phyloP scores from a whole-genome alignment of 2,888 invertebrate species.

The Pyralis farinalis region DNA sequence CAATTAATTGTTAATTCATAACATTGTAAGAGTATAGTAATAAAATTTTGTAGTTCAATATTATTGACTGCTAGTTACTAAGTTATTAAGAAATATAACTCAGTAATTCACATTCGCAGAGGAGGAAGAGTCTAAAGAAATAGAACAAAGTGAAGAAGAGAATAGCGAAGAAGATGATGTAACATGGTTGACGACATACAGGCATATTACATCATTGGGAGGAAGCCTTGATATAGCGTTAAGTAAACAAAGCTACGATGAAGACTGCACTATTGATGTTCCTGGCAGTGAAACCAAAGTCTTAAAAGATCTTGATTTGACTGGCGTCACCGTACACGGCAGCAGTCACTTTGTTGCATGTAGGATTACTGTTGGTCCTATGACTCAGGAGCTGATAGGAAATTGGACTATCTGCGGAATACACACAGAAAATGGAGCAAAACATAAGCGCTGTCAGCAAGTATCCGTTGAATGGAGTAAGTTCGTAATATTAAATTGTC shows the following conservation, averaged over 20 bases:
- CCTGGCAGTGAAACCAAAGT: conserved; percentile 5
- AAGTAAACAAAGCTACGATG: conserved; percentile 20
- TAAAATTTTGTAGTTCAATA: too few relatives aligned
- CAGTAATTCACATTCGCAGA: background rate
- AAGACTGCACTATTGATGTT: conserved; percentile 24
- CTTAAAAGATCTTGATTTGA: conserved; percentile 3
- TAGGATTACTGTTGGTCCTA: conserved; percentile 31
- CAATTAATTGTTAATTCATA: too few relatives aligned
- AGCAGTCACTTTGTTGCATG: conserved; percentile 30
- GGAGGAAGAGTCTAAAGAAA: too few relatives aligned
- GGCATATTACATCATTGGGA: conserved; percentile 16
- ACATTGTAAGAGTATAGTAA: too few relatives aligned
- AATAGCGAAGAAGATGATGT: background rate
- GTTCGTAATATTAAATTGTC: too few relatives aligned
- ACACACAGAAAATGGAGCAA: conserved; percentile 15
- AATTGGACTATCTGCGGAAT: conserved; percentile 29
- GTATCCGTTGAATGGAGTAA: conserved; percentile 31
- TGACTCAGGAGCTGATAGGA: conserved; percentile 25
- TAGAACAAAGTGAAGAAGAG: background rate
- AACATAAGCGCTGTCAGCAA: conserved; percentile 26
- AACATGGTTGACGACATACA: background rate
- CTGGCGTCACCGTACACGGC: conserved; percentile 20
- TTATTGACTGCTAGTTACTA: too few relatives aligned
- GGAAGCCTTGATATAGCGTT: conserved; percentile 23
- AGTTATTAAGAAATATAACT: too few relatives aligned